Evolutionary conservation across 1,140 invertebrate genomes (phyloP).

Genomic region (Arctopsyche grandis): DNA sequence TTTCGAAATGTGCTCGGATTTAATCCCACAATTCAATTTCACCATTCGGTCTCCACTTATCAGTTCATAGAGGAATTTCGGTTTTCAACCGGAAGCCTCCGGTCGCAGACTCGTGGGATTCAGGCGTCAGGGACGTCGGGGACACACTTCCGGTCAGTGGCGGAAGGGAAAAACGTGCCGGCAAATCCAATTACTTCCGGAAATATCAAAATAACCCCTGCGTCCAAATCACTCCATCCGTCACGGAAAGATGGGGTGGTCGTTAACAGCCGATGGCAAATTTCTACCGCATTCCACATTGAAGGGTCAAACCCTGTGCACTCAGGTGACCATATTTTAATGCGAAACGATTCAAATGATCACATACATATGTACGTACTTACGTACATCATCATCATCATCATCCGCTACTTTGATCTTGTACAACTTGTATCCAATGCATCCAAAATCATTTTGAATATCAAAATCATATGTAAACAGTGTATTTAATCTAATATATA

Average conservation of each 20-base stretch:
- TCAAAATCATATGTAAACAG: too few relatives aligned
- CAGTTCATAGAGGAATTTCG: neutral
- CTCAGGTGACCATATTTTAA: neutral
- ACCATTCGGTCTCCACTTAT: slow-evolving; percentile 1
- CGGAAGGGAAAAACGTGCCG: slow-evolving; percentile 18
- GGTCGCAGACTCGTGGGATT: neutral
- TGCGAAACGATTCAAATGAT: neutral
- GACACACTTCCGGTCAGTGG: slow-evolving; percentile 45
- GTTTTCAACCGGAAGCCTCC: slow-evolving; percentile 2
- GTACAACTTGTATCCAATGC: too few relatives aligned
- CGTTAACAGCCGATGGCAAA: neutral
- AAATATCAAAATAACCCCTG: slow-evolving; percentile 52
- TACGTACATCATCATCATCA: too few relatives aligned
- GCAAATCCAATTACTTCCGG: slow-evolving; percentile 49
- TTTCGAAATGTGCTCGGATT: neutral
- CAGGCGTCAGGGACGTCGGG: neutral
- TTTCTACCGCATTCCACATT: neutral
- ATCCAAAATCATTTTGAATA: too few relatives aligned
- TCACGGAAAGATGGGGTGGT: slow-evolving; percentile 37
- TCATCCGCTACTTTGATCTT: too few relatives aligned
- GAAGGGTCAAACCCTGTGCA: neutral
- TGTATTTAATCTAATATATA: too few relatives aligned
- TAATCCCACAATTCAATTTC: neutral
- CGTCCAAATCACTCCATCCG: slow-evolving; percentile 29
- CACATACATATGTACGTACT: too few relatives aligned